Percentiles rank a stretch among this genome's conserved stretches.
Evolutionary conservation across 2,113 vertebrate species (phyloP).

Genomic region (Glaucidium brasilianum): DNA sequence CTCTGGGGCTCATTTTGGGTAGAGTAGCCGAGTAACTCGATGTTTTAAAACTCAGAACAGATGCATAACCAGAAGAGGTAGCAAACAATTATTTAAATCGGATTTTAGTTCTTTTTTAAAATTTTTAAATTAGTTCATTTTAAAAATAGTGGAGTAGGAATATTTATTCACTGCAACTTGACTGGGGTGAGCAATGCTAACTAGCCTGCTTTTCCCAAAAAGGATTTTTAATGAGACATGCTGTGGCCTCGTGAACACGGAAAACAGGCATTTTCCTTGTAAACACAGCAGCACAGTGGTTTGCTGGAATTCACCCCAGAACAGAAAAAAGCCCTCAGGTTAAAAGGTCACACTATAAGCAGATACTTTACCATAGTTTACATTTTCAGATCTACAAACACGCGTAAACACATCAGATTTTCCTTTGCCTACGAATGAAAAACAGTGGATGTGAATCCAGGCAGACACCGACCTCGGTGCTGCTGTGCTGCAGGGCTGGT

Average conservation of each 20-base stretch:
- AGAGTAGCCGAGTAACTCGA: not conserved
- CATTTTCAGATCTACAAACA: not conserved
- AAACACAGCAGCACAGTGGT: not conserved
- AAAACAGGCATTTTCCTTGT: not conserved
- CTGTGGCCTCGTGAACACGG: not conserved
- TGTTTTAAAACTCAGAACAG: not conserved
- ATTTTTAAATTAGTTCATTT: not conserved
- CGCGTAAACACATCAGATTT: not conserved
- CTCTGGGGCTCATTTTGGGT: not conserved
- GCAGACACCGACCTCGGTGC: accelerated
- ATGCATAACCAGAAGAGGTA: not conserved
- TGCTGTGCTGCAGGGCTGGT: not conserved
- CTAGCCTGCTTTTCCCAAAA: not conserved
- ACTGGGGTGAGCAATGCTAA: not conserved
- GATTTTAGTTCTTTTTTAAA: not conserved
- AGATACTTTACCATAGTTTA: conserved; percentile 1
- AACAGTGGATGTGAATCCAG: not conserved
- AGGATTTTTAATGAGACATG: not conserved
- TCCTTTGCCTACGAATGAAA: not conserved
- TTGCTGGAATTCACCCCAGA: conserved; percentile 30
- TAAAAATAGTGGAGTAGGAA: not conserved
- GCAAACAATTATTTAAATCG: not conserved
- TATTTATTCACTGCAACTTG: not conserved
- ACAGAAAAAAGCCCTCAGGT: not conserved
- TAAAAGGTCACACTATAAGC: not conserved